Percentiles rank a stretch among this genome's conserved stretches.
phyloP scores from a whole-genome alignment of 2,888 invertebrate species.

The Melinopterus prodromus region DNA sequence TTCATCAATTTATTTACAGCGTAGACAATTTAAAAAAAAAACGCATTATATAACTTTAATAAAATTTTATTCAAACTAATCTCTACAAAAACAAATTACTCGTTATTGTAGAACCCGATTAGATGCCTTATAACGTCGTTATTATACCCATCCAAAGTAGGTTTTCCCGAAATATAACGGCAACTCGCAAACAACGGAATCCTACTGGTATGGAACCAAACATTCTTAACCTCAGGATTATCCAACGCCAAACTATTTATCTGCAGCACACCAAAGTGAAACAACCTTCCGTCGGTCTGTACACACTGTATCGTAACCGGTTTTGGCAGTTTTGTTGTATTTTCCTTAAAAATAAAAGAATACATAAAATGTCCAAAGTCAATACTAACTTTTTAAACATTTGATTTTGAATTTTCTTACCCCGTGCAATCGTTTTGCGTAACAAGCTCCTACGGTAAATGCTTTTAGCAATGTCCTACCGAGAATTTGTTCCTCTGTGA shows the following conservation, averaged over 20 bases:
- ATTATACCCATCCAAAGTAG: slow-evolving; percentile 78
- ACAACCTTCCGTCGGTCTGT: slow-evolving; percentile 79
- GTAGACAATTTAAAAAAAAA: not conserved
- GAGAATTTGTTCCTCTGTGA: slow-evolving; percentile 72
- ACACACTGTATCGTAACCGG: slow-evolving; percentile 86
- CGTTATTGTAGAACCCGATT: slow-evolving; percentile 80
- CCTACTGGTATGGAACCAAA: slow-evolving; percentile 77
- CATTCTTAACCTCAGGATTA: slow-evolving; percentile 72
- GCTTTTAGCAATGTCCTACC: slow-evolving; percentile 77
- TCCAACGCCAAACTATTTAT: slow-evolving; percentile 80
- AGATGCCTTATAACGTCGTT: slow-evolving; percentile 79
- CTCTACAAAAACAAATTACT: slow-evolving; percentile 50
- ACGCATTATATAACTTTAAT: slow-evolving; percentile 12
- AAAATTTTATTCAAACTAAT: slow-evolving; percentile 25
- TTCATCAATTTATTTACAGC: too few species aligned
- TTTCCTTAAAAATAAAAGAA: slow-evolving; percentile 59
- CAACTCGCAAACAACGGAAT: slow-evolving; percentile 73
- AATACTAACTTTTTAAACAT: not conserved
- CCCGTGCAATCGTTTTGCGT: slow-evolving; percentile 79
- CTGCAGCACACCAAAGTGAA: slow-evolving; percentile 86
- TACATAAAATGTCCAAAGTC: not conserved
- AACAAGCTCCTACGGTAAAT: slow-evolving; percentile 78
- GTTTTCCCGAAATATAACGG: slow-evolving; percentile 70
- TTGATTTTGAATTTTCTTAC: slow-evolving; percentile 58
- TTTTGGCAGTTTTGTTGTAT: slow-evolving; percentile 72